Evolutionary conservation across 2,888 invertebrate genomes (phyloP), one percentile per base, ranked within the genome.

Genomic region (Lutraria lutraria): DNA sequence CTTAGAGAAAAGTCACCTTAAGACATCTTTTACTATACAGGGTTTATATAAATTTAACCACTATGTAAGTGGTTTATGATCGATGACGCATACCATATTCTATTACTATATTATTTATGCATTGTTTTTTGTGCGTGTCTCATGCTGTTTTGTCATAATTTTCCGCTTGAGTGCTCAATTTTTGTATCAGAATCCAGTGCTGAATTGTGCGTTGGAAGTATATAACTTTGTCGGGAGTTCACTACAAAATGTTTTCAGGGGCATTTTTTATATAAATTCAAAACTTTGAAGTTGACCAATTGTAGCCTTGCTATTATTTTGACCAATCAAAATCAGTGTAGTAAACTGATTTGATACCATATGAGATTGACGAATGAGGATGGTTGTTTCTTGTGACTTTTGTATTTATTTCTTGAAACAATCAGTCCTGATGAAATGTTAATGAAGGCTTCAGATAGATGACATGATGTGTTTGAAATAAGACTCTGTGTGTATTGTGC

Each of bases 341-440:
- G 52, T 56, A 76, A 19, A 81, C 43, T 53, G 83, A 90, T 89
- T 80, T 83, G 63, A 68, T 90, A 90, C 90, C 88, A 90, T 88
- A 87, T 89, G 90, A 92, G 92, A 90, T 90, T 90, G 90, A 90
- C 90, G 83, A 90, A 87, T 88, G 31, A 90, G 86, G 86, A 88
- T 72, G 54, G 63, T 25, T 83, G 84, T 84, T 84, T 54, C 76
- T 31, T 76, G 31, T 31, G 76, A 31, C 31, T 76, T 3, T 76
- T 56, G 12, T 76, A 76, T 76, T 76, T 76, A 76, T 76, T 76
- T 76, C 34, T 76, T 76, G 76, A 76, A 76, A 0, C 76, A 34
- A 76, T 31, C 21, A 34, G 31, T 76, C 76, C 76, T 68, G 25
- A 76, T 34, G 76, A 34, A 31, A 76, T 76, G 76, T 34, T 76